Conservation (phyloP, 2,888 invertebrate species). For the Epirrhoe alternata region DNA sequence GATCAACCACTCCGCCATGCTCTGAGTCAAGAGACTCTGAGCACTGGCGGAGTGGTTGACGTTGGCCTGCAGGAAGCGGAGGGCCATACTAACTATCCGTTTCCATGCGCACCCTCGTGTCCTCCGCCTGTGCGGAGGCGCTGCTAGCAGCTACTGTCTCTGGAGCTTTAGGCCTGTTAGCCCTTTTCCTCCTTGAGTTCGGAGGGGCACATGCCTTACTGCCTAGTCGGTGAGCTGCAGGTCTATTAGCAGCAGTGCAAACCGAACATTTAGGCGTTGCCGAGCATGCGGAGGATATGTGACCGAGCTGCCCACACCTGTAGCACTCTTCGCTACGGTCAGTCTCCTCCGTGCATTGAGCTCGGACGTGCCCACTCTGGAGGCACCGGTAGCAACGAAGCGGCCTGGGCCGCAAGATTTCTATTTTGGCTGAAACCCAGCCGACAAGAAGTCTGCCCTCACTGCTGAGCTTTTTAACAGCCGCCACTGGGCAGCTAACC, state of each 20-base stretch:
- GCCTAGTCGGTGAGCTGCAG: too few species aligned
- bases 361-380: too few species aligned
- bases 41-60: slow-evolving; percentile 6
- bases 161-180: neutral
- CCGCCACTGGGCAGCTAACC: neutral
- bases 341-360: too few species aligned
- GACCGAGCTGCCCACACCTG: too few species aligned
- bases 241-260: too few species aligned
- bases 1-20: neutral
- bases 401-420: too few species aligned
- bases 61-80: slow-evolving; percentile 3
- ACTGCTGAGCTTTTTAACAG: neutral
- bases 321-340: too few species aligned
- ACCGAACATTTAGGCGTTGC: too few species aligned
- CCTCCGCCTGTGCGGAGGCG: neutral
- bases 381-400: too few species aligned
- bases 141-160: neutral
- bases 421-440: too few species aligned
- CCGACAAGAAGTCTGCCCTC: too few species aligned
- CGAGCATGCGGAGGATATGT: too few species aligned
- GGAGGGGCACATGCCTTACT: neutral
- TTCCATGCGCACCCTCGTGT: neutral
- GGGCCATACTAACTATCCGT: slow-evolving; percentile 10
- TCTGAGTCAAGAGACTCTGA: slow-evolving; percentile 1
- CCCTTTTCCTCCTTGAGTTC: neutral